These are phyloP conservation scores for Macaria liturata DNA, from an alignment of 2,888 invertebrate genomes.

Conservation along the genomic window DNA sequence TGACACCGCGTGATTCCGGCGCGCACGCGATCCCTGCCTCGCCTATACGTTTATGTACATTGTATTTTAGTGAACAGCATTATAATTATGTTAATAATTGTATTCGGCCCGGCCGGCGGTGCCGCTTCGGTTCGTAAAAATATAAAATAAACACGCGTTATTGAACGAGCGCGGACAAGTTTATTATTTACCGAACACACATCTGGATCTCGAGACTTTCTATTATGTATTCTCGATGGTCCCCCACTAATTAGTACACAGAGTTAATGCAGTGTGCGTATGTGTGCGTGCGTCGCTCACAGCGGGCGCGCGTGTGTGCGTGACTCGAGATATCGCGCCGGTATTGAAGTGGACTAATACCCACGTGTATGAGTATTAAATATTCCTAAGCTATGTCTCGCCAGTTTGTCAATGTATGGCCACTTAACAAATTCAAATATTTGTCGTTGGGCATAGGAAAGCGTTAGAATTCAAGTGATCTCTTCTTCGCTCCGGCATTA, in stretches of 20 bases:
- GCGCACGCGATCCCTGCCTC: slow-evolving; percentile 52
- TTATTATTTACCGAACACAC: slow-evolving; percentile 77
- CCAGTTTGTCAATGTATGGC: slow-evolving; percentile 77
- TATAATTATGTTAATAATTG: slow-evolving; percentile 61
- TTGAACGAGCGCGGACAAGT: slow-evolving; percentile 70
- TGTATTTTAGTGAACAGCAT: slow-evolving; percentile 48
- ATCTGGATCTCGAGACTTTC: slow-evolving; percentile 77
- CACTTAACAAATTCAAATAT: slow-evolving; percentile 83
- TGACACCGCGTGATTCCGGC: slow-evolving; percentile 70
- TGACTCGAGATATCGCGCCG: slow-evolving; percentile 16
- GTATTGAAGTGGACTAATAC: slow-evolving; percentile 29
- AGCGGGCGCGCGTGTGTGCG: slow-evolving; percentile 27
- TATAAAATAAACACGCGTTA: slow-evolving; percentile 64
- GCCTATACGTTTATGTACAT: slow-evolving; percentile 45
- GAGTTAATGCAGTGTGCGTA: slow-evolving; percentile 69
- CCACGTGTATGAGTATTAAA: slow-evolving; percentile 74
- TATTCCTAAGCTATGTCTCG: slow-evolving; percentile 68
- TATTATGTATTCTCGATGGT: slow-evolving; percentile 80
- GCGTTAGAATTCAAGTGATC: slow-evolving; percentile 84
- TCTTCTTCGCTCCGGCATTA: slow-evolving; percentile 63
- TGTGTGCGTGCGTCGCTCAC: slow-evolving; percentile 32
- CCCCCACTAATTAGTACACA: slow-evolving; percentile 83
- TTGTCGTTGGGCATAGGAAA: slow-evolving; percentile 80
- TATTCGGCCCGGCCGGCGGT: slow-evolving; percentile 55
- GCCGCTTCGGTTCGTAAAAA: slow-evolving; percentile 67